These are phyloP conservation scores for Sialia sialis DNA, from an alignment of 2,113 vertebrate species.

Conservation along the genomic window DNA sequence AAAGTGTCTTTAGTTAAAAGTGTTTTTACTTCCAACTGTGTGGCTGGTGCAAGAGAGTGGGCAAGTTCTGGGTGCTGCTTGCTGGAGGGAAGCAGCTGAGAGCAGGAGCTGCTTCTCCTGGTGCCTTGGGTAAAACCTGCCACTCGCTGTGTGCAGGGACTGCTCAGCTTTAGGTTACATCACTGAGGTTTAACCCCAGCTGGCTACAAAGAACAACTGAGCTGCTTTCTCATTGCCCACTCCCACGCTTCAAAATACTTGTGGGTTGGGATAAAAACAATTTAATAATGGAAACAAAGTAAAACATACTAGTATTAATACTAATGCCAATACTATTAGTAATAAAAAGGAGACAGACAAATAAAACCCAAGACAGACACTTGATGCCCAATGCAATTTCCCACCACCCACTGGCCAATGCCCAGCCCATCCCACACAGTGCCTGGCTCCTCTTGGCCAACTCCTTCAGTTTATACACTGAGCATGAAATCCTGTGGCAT, in stretches of 20 bases:
- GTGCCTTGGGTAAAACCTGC: not conserved
- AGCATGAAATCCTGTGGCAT: not conserved
- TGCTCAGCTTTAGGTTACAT: not conserved
- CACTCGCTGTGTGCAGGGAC: not conserved
- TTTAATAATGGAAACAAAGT: not conserved
- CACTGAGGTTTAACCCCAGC: not conserved
- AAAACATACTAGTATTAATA: not conserved
- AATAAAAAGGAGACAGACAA: not conserved
- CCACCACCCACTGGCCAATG: no score
- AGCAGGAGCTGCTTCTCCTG: not conserved
- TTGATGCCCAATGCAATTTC: accelerated
- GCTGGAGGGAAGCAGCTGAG: not conserved
- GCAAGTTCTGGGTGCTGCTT: not conserved
- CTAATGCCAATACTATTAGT: not conserved
- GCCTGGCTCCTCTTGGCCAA: not conserved
- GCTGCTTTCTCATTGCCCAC: accelerated
- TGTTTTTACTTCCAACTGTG: accelerated
- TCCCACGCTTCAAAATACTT: accelerated
- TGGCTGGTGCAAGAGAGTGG: not conserved
- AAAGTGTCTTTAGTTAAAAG: not conserved
- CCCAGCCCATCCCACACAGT: not conserved
- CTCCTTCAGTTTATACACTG: no score
- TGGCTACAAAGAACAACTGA: not conserved
- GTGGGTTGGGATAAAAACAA: not conserved
- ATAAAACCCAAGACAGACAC: not conserved